Base-by-base conservation (phyloP, 2,888 invertebrate genomes). In the Pandemis heparana region DNA sequence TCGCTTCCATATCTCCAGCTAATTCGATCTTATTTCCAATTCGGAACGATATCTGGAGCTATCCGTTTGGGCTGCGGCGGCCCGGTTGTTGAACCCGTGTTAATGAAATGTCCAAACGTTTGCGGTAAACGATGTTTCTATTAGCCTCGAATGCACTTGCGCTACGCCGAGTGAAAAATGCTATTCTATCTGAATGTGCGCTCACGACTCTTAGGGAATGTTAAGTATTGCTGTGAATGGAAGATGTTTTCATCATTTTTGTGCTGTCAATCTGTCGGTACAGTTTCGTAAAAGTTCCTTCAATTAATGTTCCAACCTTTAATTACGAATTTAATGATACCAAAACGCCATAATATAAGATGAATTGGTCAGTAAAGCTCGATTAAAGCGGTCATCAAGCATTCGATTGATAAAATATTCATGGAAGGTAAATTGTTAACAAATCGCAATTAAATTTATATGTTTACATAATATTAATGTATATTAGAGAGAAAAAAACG, bases 51-150 rank as follows among this genome's bases (percentile, higher is more conserved):
- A 86, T 87, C 82, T 80, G 81, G 79, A 80, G 74, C 72, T 75
- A 56, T 81, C 83, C 81, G 78, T 79, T 81, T 77, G 61, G 76
- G 74, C 75, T 77, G 75, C 80, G 78, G 79, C 85, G 87, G 85
- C 84, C 87, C 89, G 93, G 93, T 92, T 91, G 88, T 92, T 91
- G 90, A 92, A 89, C 86, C 88, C 73, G 75, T 86, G 89, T 87
- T 92, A 92, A 92, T 91, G 88, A 89, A 89, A 91, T 87, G 90
- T 87, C 84, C 89, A 91, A 91, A 88, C 89, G 82, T 79, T 83
- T 84, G 82, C 81, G 78, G 84, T 87, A 82, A 81, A 81, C 87
- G 85, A 87, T 85, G 87, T 87, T 84, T 89, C 88, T 87, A 87
- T 90, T 88, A 87, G 81, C 79, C 65, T 79, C 68, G 46, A 76